Evolutionary conservation across 2,888 invertebrate species (phyloP).

Genomic region (Phyllotreta striolata): DNA sequence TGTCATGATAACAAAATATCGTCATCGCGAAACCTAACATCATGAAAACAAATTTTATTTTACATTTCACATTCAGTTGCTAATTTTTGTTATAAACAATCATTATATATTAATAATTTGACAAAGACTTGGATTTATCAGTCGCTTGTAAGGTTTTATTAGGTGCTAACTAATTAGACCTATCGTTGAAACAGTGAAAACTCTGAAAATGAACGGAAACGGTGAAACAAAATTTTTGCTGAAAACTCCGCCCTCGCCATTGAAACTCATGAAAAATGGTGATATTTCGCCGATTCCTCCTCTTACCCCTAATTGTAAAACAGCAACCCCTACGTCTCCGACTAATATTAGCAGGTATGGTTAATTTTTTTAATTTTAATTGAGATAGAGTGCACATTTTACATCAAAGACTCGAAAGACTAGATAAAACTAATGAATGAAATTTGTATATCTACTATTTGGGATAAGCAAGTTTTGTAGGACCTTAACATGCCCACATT

Average conservation of each 20-base stretch:
- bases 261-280: slow-evolving; percentile 26
- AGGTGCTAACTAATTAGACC: slow-evolving; percentile 29
- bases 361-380: neutral
- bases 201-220: slow-evolving; percentile 24
- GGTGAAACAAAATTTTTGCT: slow-evolving; percentile 39
- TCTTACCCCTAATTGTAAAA: slow-evolving; percentile 32
- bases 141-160: slow-evolving; percentile 13
- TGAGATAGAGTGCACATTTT: neutral
- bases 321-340: slow-evolving; percentile 29
- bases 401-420: neutral
- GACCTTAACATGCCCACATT: too few species aligned
- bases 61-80: slow-evolving; percentile 26
- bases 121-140: slow-evolving; percentile 25
- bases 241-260: slow-evolving; percentile 27
- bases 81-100: slow-evolving; percentile 41
- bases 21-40: slow-evolving; percentile 37
- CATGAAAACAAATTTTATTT: slow-evolving; percentile 22
- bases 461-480: too few species aligned
- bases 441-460: neutral
- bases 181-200: slow-evolving; percentile 4
- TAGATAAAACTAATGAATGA: slow-evolving; percentile 1
- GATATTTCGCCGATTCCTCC: slow-evolving; percentile 37
- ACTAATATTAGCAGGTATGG: slow-evolving; percentile 43
- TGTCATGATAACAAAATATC: slow-evolving; percentile 45
- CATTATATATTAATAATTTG: slow-evolving; percentile 40